Base-by-base conservation (phyloP, 2,797 vertebrate species). In the Gorsachius magnificus region DNA sequence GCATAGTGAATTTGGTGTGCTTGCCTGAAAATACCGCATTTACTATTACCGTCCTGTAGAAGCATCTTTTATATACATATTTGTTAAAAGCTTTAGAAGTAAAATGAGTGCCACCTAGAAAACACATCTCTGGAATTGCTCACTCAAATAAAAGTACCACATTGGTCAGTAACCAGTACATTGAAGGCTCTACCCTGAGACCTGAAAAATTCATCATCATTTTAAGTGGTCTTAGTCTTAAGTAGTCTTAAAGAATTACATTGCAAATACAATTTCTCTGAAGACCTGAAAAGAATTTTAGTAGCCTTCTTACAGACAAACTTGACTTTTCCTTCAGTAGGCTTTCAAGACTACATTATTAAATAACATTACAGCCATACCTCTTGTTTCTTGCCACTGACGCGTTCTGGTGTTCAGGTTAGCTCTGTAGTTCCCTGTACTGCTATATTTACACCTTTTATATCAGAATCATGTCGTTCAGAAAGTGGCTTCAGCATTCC, bases 21-120 rank as follows among this genome's bases (percentile, higher is more conserved):
- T 96, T 93, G 92, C 93, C 92, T 96, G 87, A 93, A 95, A 92
- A 93, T 91, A 90, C 60, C 2, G 65, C 35, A 29, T 94, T 90
- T 88, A 85, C 22, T 75, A 36, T 76, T 83, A 85, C 80, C 88
- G 87, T 75, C 94, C 84, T 88, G 77, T 92, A 88, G 84, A 88
- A 69, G 45, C 70, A 79, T 68, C 71, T 92, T 90, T 93, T 74
- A 35, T 90, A 84, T 68, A 68, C 0, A 0, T 95, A 66, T 80
- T 63, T 77, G 56, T 96, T 79, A 90, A 91, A 87, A 90, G 60
- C 79, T 95, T 94, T 91, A 95, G 70, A 91, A 95, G 41, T 78
- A 77, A 93, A 92, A 83, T 3, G n/a, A 93, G 15, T 82, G 65
- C 63, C 64, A 94, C 77, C 84, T 91, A 90, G 78, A 89, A 83